Conservation (phyloP, 2,113 vertebrate genomes). For the Pachypanchax playfairii region DNA sequence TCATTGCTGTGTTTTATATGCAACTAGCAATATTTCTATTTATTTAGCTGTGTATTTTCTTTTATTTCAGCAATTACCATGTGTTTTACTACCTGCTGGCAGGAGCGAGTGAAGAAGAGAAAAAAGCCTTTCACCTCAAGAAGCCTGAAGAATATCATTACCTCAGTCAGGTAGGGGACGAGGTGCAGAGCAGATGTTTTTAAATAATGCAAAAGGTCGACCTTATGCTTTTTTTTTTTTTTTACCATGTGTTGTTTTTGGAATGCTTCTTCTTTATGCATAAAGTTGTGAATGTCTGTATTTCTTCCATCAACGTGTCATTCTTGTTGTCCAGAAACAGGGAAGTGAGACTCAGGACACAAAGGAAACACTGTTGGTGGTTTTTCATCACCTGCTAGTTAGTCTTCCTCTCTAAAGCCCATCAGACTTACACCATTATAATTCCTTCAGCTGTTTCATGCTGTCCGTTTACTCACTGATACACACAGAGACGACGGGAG, state of each 20-base stretch:
- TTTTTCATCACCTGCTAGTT: slow-evolving; percentile 45
- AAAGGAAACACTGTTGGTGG: slow-evolving; percentile 46
- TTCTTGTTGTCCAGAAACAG: slow-evolving; percentile 48
- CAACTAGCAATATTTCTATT: background rate
- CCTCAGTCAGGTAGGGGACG: slow-evolving; percentile 88
- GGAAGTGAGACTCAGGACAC: slow-evolving; percentile 39
- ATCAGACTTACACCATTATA: background rate
- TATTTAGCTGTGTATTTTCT: slow-evolving; percentile 17
- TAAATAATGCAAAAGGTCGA: background rate
- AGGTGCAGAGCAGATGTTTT: background rate
- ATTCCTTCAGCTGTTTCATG: slow-evolving; percentile 2
- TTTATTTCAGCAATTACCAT: slow-evolving; percentile 92
- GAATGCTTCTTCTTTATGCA: background rate
- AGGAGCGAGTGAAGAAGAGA: slow-evolving; percentile 94
- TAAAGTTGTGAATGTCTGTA: background rate
- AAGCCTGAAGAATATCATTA: slow-evolving; percentile 98
- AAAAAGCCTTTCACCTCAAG: slow-evolving; percentile 90
- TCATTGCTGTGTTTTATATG: background rate
- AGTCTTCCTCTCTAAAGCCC: slow-evolving; percentile 2
- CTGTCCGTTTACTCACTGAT: background rate
- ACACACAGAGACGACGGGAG: background rate
- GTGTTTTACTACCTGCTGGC: slow-evolving; percentile 99
- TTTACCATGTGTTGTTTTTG: background rate
- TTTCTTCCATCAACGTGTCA: slow-evolving; percentile 18
- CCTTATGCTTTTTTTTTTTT: too few species aligned